A percentile compares a stretch with the other conserved stretches of the same genome.
phyloP scores from a whole-genome alignment of 2,113 vertebrate genomes.

The Desmodus rotundus region DNA sequence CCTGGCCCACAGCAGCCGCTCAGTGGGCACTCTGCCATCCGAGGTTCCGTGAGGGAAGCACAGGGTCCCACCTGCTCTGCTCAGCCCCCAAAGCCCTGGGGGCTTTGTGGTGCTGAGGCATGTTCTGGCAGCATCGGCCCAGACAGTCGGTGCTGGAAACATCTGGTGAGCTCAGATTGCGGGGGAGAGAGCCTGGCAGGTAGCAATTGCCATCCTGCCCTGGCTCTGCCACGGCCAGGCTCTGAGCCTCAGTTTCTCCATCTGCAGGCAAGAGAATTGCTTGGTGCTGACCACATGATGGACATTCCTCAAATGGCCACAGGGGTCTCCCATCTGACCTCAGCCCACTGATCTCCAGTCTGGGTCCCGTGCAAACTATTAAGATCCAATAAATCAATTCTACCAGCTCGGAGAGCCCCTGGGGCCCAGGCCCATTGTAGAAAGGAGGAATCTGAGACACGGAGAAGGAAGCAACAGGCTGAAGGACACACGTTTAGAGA shows the following conservation, averaged over 20 bases:
- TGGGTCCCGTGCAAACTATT: fast-evolving
- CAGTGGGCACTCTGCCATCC: fast-evolving
- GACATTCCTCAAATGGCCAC: fast-evolving
- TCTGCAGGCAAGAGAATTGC: background rate
- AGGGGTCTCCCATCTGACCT: background rate
- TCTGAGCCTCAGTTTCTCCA: conserved; percentile 8
- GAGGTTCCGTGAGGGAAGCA: too few species aligned
- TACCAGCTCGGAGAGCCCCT: background rate
- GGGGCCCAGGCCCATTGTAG: background rate
- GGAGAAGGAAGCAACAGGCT: background rate
- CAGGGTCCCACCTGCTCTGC: background rate
- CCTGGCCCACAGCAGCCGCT: background rate
- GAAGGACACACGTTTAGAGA: background rate
- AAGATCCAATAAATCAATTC: background rate
- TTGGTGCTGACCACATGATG: fast-evolving
- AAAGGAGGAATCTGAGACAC: background rate
- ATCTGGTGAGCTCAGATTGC: too few species aligned
- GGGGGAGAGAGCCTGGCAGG: background rate
- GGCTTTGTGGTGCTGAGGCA: fast-evolving
- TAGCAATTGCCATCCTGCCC: background rate
- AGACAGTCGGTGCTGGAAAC: background rate
- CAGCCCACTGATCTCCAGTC: fast-evolving
- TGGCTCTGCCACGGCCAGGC: too few species aligned
- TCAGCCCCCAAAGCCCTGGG: background rate
- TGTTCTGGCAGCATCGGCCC: fast-evolving